Conservation (phyloP, 2,113 vertebrate genomes). For the Falco punctatus region DNA sequence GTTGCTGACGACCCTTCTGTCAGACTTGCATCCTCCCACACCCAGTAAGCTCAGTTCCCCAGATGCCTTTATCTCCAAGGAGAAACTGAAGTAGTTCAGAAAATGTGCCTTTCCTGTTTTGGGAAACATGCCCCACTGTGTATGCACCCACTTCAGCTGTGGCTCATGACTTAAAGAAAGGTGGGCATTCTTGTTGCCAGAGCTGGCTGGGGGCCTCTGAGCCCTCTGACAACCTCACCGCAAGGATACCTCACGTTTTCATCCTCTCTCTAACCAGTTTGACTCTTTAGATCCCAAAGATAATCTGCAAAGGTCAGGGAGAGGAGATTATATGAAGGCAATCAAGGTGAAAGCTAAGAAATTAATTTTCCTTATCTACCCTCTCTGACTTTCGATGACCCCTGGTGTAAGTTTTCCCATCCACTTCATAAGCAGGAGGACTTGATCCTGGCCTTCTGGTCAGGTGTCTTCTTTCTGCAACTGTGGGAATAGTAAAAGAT, state of each 20-base stretch:
- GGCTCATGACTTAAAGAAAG: neutral
- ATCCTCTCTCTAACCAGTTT: neutral
- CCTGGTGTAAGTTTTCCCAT: neutral
- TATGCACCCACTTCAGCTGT: neutral
- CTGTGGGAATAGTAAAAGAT: neutral
- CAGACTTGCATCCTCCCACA: neutral
- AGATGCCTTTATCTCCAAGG: neutral
- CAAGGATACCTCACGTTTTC: rapidly evolving
- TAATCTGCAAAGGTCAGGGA: neutral
- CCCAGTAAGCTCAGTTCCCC: neutral
- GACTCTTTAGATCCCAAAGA: neutral
- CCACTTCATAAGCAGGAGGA: neutral
- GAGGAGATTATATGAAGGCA: neutral
- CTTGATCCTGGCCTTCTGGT: neutral
- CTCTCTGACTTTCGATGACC: neutral
- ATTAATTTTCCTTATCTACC: neutral
- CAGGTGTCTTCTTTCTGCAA: neutral
- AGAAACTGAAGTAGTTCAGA: neutral
- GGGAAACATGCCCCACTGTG: neutral
- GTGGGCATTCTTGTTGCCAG: neutral
- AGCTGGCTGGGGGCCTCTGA: neutral
- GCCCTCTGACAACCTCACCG: neutral
- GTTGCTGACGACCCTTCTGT: neutral
- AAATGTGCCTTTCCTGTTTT: neutral
- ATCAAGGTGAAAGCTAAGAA: neutral